phyloP scores from a whole-genome alignment of 2,797 vertebrate species.

The Falco concolor region DNA sequence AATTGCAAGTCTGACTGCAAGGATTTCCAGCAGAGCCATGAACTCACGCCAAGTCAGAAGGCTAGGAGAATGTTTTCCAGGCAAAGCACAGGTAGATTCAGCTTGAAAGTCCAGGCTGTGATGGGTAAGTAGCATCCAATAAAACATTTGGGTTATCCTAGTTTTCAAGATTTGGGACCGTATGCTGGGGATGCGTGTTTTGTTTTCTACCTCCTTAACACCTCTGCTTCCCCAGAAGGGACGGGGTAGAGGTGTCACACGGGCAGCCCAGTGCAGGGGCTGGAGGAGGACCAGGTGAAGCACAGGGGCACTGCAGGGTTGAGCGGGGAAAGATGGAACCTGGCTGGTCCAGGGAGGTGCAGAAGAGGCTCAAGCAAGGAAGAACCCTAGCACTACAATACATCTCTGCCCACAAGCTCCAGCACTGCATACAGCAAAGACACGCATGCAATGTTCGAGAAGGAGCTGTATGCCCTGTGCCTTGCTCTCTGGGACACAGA shows the following conservation, averaged over 20 bases:
- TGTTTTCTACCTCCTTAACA: background rate
- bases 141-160: background rate
- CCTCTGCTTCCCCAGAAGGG: background rate
- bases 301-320: background rate
- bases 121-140: background rate
- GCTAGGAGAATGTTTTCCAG: background rate
- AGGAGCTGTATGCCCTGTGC: no score
- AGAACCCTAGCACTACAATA: background rate
- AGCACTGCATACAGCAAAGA: background rate
- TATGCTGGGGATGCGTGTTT: background rate
- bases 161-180: no score
- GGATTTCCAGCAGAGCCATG: background rate
- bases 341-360: background rate
- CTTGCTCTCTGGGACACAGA: background rate
- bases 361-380: background rate
- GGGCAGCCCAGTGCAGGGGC: background rate
- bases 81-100: background rate
- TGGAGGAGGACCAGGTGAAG: background rate
- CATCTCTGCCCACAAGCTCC: background rate
- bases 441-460: fast-evolving
- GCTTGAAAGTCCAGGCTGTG: background rate
- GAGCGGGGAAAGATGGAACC: background rate
- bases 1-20: background rate
- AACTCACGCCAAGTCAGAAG: background rate
- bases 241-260: background rate